Conservation (phyloP, 2,888 invertebrate genomes). For the Opisthograptis luteolata region DNA sequence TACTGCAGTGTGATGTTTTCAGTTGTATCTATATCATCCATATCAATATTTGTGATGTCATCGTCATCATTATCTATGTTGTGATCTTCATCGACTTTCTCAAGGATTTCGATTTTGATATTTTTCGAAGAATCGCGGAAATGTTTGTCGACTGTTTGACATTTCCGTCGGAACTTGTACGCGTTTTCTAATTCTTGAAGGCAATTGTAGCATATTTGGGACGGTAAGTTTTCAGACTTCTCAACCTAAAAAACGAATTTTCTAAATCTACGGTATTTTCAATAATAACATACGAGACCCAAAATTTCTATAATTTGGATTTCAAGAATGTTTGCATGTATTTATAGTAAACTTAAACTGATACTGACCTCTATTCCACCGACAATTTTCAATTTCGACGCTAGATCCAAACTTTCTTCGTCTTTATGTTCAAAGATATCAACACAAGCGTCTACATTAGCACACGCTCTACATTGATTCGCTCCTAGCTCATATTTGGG, state of each 20-base stretch:
- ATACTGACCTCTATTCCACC: slow-evolving; percentile 68
- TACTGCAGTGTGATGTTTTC: slow-evolving; percentile 31
- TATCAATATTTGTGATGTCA: slow-evolving; percentile 33
- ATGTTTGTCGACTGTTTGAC: slow-evolving; percentile 68
- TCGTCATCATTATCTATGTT: slow-evolving; percentile 25
- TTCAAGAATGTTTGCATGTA: too few species aligned
- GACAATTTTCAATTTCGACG: slow-evolving; percentile 61
- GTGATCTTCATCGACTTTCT: slow-evolving; percentile 35
- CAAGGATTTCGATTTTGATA: slow-evolving; percentile 47
- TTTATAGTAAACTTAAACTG: too few species aligned
- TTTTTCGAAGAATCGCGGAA: slow-evolving; percentile 44
- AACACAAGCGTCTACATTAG: slow-evolving; percentile 57
- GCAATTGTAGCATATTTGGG: slow-evolving; percentile 70
- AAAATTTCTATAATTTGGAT: too few species aligned
- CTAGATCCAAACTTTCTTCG: slow-evolving; percentile 60
- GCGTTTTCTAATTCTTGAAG: slow-evolving; percentile 70
- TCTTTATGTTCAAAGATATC: slow-evolving; percentile 62
- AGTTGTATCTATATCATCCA: slow-evolving; percentile 32
- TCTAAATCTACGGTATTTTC: too few species aligned
- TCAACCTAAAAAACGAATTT: slow-evolving; percentile 60
- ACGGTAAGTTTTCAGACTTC: slow-evolving; percentile 65
- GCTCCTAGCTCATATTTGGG: slow-evolving; percentile 55
- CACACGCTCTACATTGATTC: slow-evolving; percentile 65
- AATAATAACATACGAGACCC: too few species aligned
- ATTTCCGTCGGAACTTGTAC: slow-evolving; percentile 76